These are phyloP conservation scores for Drosophila mercatorum DNA, from an alignment of 2,888 invertebrate genomes.

Conservation along the genomic window DNA sequence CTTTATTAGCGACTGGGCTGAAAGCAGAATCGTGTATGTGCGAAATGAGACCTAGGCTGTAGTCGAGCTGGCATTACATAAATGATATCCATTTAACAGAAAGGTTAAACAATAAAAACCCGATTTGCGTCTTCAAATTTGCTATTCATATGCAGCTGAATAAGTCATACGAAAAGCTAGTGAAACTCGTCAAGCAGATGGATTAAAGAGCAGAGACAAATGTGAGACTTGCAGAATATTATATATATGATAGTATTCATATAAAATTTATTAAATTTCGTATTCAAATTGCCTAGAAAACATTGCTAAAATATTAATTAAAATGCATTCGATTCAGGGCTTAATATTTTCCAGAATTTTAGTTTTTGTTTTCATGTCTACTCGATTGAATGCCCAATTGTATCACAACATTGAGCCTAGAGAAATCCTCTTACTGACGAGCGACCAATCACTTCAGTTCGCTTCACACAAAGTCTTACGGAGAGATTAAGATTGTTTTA, in stretches of 20 bases:
- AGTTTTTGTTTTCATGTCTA: background rate
- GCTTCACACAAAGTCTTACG: background rate
- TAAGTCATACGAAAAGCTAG: too few species aligned
- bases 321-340: too few species aligned
- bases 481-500: background rate
- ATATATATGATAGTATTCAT: background rate
- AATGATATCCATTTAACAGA: slow-evolving; percentile 13
- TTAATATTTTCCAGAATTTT: too few species aligned
- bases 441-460: background rate
- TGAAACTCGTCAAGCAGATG: too few species aligned
- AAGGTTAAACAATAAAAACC: background rate
- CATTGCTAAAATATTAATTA: too few species aligned
- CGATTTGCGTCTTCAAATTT: background rate
- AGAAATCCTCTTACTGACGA: background rate
- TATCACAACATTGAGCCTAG: too few species aligned
- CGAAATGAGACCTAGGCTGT: background rate
- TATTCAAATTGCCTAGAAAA: too few species aligned
- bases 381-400: background rate
- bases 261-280: background rate
- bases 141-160: too few species aligned
- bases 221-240: background rate
- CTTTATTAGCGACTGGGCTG: slow-evolving; percentile 62
- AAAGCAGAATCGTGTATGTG: slow-evolving; percentile 13
- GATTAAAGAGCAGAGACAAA: background rate
- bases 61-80: slow-evolving; percentile 12